Conservation (phyloP, 2,888 invertebrate genomes). For the Seladonia tumulorum region DNA sequence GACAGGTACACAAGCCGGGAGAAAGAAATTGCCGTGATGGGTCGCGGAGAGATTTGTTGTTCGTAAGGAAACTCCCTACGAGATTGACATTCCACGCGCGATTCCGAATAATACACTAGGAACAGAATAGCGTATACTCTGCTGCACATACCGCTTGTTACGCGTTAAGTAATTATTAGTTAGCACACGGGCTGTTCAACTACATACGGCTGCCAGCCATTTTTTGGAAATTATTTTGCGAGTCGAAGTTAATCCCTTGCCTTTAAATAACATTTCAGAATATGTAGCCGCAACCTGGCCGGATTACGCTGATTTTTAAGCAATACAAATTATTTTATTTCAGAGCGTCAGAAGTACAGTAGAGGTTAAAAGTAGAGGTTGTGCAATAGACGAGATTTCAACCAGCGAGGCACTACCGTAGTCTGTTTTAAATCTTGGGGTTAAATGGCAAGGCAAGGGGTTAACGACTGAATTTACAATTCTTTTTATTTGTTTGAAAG, state of each 20-base stretch:
- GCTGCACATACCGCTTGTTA: conserved; percentile 2
- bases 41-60: neutral
- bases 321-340: neutral
- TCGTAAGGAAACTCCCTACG: neutral
- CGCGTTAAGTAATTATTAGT: conserved; percentile 2
- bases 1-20: neutral
- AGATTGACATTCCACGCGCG: neutral
- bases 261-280: neutral
- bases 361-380: neutral
- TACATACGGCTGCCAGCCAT: neutral
- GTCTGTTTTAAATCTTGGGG: neutral
- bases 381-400: neutral
- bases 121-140: neutral
- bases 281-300: neutral
- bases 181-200: neutral
- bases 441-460: neutral
- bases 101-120: neutral
- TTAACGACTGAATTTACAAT: neutral
- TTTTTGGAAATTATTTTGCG: neutral
- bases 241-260: neutral
- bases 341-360: neutral
- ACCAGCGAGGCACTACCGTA: neutral
- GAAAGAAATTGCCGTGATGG: neutral
- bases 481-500: neutral
- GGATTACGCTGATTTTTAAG: neutral